Evolutionary conservation across 1,140 invertebrate species (phyloP), one percentile per base, ranked within the genome.

Genomic region (Drosophila tropicalis): DNA sequence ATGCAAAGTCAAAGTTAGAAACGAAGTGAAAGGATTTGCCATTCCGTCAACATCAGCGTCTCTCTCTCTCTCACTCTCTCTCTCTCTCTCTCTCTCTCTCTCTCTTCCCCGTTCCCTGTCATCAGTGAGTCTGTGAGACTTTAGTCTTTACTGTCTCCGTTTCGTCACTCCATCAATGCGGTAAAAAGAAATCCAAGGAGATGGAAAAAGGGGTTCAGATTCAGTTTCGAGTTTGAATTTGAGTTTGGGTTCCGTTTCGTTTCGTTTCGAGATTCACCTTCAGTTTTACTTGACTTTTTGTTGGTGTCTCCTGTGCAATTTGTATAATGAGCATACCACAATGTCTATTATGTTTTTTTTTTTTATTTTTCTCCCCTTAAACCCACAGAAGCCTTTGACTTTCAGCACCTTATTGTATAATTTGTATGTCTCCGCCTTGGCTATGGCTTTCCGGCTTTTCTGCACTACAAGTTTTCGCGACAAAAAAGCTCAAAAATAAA

Each of bases 371-470:
- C 3, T 12, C 72, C 4, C 10, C 72, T 87, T 73, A 71, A 70
- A 40, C 73, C 69, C 73, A 36, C 56, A 58, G 15, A 72, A 75
- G 70, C 67, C 64, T 83, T 87, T 87, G 84, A 87, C 84, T 87
- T 89, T 89, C 84, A 89, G 68, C 84, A 87, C 84, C 84, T 87
- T 71, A 65, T 84, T 80, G 80, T 84, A 40, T 51, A 51, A 51
- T 51, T 51, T 17, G 66, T 17, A 36, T 44, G 61, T 61, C 32
- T 66, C 34, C 41, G 7, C 6, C 40, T 70, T 66, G 54, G 58
- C 68, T 75, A 62, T 58, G 60, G 67, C 29, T 44, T 39, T 29
- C 51, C 10, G 29, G 40, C 25, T 41, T 36, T 4, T 39, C 12
- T 39, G 12, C 36, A 39, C 36, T 39, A 12, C 10, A 39, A 39